Base-by-base conservation (phyloP, 2,888 invertebrate species). In the Drosophila affinis region DNA sequence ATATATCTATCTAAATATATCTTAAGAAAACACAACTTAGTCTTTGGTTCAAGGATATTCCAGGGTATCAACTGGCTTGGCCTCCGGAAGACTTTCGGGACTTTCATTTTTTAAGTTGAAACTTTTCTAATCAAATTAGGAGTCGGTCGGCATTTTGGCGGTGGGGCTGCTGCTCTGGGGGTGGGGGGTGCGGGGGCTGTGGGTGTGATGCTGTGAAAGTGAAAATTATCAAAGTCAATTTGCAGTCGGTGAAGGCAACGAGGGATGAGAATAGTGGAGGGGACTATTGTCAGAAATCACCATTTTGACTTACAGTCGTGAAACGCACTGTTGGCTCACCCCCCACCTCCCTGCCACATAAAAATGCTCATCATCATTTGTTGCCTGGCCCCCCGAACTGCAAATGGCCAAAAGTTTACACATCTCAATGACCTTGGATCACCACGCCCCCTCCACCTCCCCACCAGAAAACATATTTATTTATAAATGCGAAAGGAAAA, bases 81-180 rank as follows among this genome's bases (percentile, higher is more conserved):
- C 39, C 1, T 21, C 5, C 12, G 27, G 21, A 21, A 21, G 21
- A 21, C 21, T 5, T 17, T 55, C 5, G 12, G 12, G 4, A 5
- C 0, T 1, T 32, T 32, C 6, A 29, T 34, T 55, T 62, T 62
- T 60, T 9, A 69, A 67, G 69, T 55, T 55, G 9, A 81, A 89
- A 90, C 79, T 89, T 89, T 89, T 89, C 90, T 89, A 89, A 89
- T 89, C 88, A 89, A 90, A 90, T 89, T 89, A 89, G 85, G 88
- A 85, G 80, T 70, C 64, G 73, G 78, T 39, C 14, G 21, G 39
- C 39, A 21, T 45, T 14, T n/a, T 18, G 7, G n/a, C 12, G 9
- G 10, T 39, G 14, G 2, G 14, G 39, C 3, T 21, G 12, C 3
- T 39, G 39, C 3, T 10, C 3, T 0, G 32, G 9, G 10, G 3